phyloP scores from a whole-genome alignment of 2,888 invertebrate genomes.

The Oligia fasciuncula region DNA sequence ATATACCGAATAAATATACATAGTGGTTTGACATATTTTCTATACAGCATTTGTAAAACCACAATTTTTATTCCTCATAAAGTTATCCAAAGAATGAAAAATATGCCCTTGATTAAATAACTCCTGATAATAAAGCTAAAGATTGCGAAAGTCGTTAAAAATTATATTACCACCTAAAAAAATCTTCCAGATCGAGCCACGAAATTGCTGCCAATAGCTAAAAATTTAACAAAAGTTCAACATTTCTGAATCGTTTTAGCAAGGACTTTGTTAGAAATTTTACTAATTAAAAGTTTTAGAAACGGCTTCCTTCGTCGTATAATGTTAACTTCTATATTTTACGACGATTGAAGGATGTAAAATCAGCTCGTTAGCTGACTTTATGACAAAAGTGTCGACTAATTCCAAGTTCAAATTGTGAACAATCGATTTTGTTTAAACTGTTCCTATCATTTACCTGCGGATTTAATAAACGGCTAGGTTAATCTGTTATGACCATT shows the following conservation, averaged over 20 bases:
- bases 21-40: neutral
- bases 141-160: neutral
- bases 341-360: constrained; percentile 9
- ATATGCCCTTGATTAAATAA: neutral
- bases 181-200: neutral
- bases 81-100: neutral
- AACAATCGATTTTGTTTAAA: neutral
- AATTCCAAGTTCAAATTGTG: constrained; percentile 16
- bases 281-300: constrained; percentile 59
- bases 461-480: neutral
- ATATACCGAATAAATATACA: neutral
- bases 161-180: neutral
- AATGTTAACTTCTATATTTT: constrained; percentile 42
- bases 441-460: constrained; percentile 13
- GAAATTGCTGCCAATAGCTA: constrained; percentile 34
- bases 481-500: neutral
- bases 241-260: constrained; percentile 21
- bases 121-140: neutral
- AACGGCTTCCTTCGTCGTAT: constrained; percentile 26
- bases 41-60: no score
- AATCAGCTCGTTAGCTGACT: constrained; percentile 32
- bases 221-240: constrained; percentile 41
- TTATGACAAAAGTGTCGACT: constrained; percentile 38
- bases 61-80: neutral
- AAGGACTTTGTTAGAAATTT: constrained; percentile 44